These are phyloP conservation scores for Acropora tenuis DNA, from an alignment of 64 coral and sea anemone genomes.

Conservation along the genomic window DNA sequence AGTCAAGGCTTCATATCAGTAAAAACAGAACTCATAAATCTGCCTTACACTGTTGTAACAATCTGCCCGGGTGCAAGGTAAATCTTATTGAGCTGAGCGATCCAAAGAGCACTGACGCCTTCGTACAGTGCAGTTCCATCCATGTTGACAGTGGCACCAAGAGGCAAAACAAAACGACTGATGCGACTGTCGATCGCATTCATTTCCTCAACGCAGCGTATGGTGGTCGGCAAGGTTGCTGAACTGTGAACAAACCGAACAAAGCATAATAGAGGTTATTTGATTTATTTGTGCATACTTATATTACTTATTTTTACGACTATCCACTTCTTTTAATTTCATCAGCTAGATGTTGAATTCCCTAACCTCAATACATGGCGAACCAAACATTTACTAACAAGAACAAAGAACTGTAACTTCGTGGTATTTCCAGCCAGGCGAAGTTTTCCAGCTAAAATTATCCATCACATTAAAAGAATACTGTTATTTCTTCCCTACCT, in stretches of 20 bases:
- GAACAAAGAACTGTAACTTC: no score
- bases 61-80: slow-evolving; percentile 59
- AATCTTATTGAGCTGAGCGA: slow-evolving; percentile 75
- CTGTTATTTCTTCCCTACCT: slow-evolving; percentile 29
- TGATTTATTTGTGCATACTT: not conserved
- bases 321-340: no score
- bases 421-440: no score
- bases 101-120: slow-evolving; percentile 75
- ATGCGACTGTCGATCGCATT: slow-evolving; percentile 74
- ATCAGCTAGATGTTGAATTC: no score
- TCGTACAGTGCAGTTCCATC: slow-evolving; percentile 90
- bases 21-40: no score
- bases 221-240: slow-evolving; percentile 83
- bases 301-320: no score
- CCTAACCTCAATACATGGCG: no score
- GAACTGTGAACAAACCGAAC: slow-evolving; percentile 44
- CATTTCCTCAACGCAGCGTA: slow-evolving; percentile 69
- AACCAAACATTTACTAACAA: no score
- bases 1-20: no score
- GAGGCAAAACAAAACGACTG: slow-evolving; percentile 78
- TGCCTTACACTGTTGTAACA: slow-evolving; percentile 66
- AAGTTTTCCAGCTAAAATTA: no score
- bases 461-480: not conserved
- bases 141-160: slow-evolving; percentile 93
- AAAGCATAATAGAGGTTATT: no score